Evolutionary conservation across 2,113 vertebrate species (phyloP), one percentile per base, ranked within the genome.

Genomic region (Phoenicopterus ruber): DNA sequence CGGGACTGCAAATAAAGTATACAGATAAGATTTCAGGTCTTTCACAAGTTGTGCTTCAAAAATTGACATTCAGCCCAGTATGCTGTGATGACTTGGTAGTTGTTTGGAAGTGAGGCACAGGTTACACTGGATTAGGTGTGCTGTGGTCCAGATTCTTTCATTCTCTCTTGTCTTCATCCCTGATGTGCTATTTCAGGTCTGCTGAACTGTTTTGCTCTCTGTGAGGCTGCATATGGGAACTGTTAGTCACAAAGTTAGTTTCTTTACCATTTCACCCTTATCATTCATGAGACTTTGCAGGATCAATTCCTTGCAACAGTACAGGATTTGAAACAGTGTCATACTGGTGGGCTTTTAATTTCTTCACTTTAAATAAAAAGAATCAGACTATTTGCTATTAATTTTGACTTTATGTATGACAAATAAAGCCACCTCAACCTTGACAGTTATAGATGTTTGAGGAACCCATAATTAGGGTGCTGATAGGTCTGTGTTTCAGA

Each of bases 71-170:
- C 44, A 59, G n/a, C 28, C 20, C 22, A 34, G 57, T 25, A 12
- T 44, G 13, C 17, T 50, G 38, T 50, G 72, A 14, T 47, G 47
- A 13, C 13, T 67, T 59, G 5, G 21, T 32, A 29, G 26, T 4
- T 93, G 21, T 61, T 76, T 77, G 34, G 76, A 63, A 70, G 50
- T 9, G 44, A 77, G 59, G 63, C 58, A 61, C 10, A 47, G 44
- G 49, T 66, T 69, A 38, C 4, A 10, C 20, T 61, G 62, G 29
- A 6, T 71, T 29, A 52, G 13, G 31, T 52, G 7, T 0, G 0
- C 38, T 2, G 1, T 82, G 61, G 11, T 59, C 54, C 50, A 47
- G n/a, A 47, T 54, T 38, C 61, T 90, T 90, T 36, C 10, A 22
- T 10, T 4, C 13, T 36, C 15, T 65, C 76, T 73, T 61, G 29